These are phyloP conservation scores for Acleris holmiana DNA, from an alignment of 2,888 invertebrate genomes.

Conservation along the genomic window DNA sequence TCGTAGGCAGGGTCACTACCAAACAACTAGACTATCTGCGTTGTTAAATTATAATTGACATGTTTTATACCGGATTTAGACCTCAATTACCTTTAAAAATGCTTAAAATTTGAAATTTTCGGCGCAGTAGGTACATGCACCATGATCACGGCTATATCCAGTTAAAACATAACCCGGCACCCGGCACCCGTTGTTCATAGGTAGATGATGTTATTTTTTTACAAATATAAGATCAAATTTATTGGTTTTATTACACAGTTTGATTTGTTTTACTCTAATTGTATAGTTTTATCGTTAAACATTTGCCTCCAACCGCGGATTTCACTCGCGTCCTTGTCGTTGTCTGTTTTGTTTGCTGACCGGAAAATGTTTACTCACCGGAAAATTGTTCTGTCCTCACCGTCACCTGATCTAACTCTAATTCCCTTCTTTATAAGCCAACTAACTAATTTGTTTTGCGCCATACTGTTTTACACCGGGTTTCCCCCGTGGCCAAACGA, in stretches of 20 bases:
- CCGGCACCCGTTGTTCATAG: too few relatives aligned
- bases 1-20: too few relatives aligned
- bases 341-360: too few relatives aligned
- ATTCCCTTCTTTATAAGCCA: conserved; percentile 11
- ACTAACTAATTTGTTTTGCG: conserved; percentile 8
- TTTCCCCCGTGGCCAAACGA: conserved; percentile 3
- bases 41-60: too few relatives aligned
- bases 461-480: conserved; percentile 2
- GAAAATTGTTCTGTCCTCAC: conserved; percentile 28
- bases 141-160: too few relatives aligned
- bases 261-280: background rate
- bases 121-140: too few relatives aligned
- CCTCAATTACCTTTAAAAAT: too few relatives aligned
- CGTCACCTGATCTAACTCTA: background rate
- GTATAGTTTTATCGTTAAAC: conserved; percentile 39
- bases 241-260: background rate
- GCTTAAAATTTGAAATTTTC: too few relatives aligned
- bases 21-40: too few relatives aligned
- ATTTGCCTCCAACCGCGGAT: conserved; percentile 49
- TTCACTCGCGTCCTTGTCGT: conserved; percentile 58
- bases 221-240: background rate
- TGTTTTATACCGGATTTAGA: too few relatives aligned
- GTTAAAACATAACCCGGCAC: too few relatives aligned
- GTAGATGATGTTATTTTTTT: too few relatives aligned
- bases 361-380: conserved; percentile 43